Conservation (phyloP, 2,797 vertebrate genomes). For the Melanotaenia nigrans region DNA sequence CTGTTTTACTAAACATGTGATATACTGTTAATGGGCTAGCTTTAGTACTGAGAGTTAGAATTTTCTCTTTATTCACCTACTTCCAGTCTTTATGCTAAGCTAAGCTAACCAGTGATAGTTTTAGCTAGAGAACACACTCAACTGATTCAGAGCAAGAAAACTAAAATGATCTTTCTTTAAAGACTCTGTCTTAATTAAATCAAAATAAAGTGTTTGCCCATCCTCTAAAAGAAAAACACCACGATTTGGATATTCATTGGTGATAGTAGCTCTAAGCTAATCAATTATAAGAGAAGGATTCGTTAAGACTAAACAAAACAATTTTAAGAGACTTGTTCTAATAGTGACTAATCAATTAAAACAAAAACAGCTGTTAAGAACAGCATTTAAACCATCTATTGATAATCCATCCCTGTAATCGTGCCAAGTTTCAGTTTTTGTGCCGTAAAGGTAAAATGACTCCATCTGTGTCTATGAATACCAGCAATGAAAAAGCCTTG, state of each 20-base stretch:
- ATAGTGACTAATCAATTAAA: too few species aligned
- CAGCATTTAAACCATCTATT: neutral
- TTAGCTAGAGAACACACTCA: neutral
- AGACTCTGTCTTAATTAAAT: neutral
- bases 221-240: too few species aligned
- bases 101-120: neutral
- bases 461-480: neutral
- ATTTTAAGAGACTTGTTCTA: too few species aligned
- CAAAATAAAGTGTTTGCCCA: too few species aligned
- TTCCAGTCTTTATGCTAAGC: neutral
- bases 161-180: neutral
- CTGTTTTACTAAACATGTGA: neutral
- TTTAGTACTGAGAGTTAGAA: neutral
- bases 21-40: neutral
- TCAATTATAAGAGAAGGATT: too few species aligned
- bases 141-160: neutral
- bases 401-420: neutral
- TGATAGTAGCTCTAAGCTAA: too few species aligned
- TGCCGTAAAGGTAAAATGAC: neutral
- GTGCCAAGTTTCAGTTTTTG: neutral
- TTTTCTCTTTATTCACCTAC: neutral
- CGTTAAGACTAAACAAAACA: too few species aligned
- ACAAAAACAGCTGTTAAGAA: too few species aligned
- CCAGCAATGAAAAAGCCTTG: slow-evolving; percentile 13
- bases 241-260: too few species aligned